phyloP scores from a whole-genome alignment of 2,888 invertebrate species.

The Nasonovia ribisnigri region DNA sequence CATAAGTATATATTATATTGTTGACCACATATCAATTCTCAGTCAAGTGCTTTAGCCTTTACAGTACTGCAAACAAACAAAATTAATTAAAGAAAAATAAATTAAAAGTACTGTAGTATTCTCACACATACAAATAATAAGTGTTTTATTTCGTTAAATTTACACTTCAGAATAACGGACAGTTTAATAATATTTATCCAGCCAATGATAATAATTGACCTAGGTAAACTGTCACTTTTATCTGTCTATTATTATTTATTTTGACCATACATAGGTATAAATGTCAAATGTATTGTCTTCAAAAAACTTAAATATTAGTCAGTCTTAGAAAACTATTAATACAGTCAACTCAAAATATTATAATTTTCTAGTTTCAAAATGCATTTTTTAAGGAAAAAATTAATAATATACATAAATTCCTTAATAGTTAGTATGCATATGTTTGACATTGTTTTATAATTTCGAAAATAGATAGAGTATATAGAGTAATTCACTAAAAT shows the following conservation, averaged over 20 bases:
- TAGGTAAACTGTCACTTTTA: background rate
- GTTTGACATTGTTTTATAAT: no score
- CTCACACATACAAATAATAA: background rate
- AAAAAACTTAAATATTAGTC: background rate
- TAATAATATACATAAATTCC: no score
- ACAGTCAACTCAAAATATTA: no score
- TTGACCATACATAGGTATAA: background rate
- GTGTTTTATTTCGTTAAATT: background rate
- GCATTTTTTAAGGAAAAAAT: no score
- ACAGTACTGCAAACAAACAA: background rate
- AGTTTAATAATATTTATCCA: constrained; percentile 1
- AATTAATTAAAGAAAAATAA: constrained; percentile 21
- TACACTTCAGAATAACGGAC: background rate
- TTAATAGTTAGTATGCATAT: no score
- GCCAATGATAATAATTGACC: background rate
- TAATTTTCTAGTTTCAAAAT: no score
- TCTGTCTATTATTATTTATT: background rate
- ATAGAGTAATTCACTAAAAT: no score
- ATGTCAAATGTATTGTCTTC: background rate
- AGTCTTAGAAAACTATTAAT: no score
- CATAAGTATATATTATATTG: background rate
- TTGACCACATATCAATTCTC: background rate
- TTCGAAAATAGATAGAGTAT: no score
- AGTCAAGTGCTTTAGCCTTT: background rate
- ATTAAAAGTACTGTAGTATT: constrained; percentile 3